These are phyloP conservation scores for Phasianus colchicus DNA, from an alignment of 2,113 vertebrate genomes.

Conservation along the genomic window DNA sequence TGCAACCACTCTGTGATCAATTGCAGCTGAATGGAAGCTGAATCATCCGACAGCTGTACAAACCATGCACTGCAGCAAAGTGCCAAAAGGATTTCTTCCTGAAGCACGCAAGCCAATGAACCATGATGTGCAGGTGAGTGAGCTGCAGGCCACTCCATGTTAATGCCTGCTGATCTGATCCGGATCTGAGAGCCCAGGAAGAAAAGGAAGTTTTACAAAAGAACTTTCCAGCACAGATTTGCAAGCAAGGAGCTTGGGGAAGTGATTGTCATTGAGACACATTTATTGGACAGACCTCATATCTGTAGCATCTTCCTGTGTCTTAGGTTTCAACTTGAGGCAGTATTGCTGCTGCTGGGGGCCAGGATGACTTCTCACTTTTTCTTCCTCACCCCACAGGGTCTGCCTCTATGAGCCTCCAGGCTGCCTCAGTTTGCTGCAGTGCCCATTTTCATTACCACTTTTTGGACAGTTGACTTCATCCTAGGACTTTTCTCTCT, in stretches of 20 bases:
- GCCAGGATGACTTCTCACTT: not conserved
- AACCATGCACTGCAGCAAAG: rapidly evolving
- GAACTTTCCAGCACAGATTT: not conserved
- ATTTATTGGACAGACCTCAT: not conserved
- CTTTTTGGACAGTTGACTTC: not conserved
- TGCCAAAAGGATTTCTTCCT: not conserved
- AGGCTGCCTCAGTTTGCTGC: not conserved
- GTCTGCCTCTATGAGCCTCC: not conserved
- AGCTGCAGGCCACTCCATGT: rapidly evolving
- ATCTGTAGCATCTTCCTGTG: not conserved
- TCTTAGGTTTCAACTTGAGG: not conserved
- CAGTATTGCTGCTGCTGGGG: not conserved
- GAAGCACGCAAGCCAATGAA: not conserved
- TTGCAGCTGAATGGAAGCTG: not conserved
- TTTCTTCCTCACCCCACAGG: not conserved
- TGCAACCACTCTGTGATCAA: not conserved
- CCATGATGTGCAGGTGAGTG: not conserved
- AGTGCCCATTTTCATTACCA: not conserved
- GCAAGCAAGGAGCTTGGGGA: not conserved
- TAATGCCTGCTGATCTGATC: not conserved
- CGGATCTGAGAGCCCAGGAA: not conserved
- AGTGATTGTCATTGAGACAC: not conserved
- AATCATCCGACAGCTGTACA: not conserved
- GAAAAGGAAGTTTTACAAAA: not conserved
- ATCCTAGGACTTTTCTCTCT: not conserved